A percentile compares a stretch with the other conserved stretches of the same genome.
These are phyloP conservation scores for Thymelicus lineola DNA, from an alignment of 2,888 invertebrate species.

Conservation along the genomic window DNA sequence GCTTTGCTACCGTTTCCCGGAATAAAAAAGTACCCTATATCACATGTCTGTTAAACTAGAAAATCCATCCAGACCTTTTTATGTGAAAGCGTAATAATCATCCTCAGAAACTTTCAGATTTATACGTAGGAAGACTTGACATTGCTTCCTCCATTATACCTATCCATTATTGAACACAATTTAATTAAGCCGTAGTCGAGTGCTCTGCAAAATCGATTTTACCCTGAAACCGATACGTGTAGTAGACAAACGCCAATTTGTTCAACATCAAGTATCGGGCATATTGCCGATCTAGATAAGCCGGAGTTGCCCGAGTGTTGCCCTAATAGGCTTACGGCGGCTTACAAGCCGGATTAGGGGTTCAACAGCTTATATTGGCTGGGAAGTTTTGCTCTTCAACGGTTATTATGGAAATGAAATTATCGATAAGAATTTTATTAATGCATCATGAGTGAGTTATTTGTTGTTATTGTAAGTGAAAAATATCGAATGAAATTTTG, in stretches of 20 bases:
- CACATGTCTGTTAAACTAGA: too few species aligned
- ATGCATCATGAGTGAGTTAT: too few species aligned
- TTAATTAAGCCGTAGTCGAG: background rate
- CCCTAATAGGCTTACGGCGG: slow-evolving; percentile 48
- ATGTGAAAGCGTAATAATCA: too few species aligned
- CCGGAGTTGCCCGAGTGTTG: slow-evolving; percentile 19
- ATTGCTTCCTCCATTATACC: too few species aligned
- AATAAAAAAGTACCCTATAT: too few species aligned
- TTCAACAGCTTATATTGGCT: slow-evolving; percentile 13
- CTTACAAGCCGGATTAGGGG: slow-evolving; percentile 43
- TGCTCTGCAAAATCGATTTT: slow-evolving; percentile 25
- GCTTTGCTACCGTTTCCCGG: too few species aligned
- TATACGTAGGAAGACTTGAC: too few species aligned
- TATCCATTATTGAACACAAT: background rate
- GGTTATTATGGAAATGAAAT: background rate
- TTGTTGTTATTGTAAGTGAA: too few species aligned
- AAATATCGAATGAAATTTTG: too few species aligned
- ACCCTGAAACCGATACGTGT: slow-evolving; percentile 19
- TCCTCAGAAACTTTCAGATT: too few species aligned
- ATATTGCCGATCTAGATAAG: slow-evolving; percentile 55
- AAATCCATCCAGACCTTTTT: too few species aligned
- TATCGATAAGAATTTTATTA: too few species aligned
- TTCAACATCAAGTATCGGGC: slow-evolving; percentile 38
- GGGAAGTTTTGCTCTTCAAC: background rate
- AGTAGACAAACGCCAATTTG: slow-evolving; percentile 22